A percentile compares a stretch with the other conserved stretches of the same genome.
Conservation (phyloP, 2,113 vertebrate species). For the Burhinus bistriatus region DNA sequence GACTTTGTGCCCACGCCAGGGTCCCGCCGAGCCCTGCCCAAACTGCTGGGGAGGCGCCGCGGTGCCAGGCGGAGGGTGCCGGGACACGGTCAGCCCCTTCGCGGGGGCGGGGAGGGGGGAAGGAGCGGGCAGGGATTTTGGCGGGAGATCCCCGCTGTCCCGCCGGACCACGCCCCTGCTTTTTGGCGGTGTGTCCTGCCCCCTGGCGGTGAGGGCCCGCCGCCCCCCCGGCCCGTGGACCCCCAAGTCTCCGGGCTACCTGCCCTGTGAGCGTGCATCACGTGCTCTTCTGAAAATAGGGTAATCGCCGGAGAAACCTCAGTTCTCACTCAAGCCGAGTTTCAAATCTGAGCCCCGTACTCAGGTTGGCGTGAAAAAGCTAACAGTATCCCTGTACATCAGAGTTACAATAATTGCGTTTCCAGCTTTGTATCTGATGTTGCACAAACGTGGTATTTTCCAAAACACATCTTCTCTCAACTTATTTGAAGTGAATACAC, state of each 20-base stretch:
- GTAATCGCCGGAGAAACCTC: not conserved
- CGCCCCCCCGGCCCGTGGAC: not conserved
- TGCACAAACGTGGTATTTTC: not conserved
- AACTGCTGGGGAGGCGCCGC: rapidly evolving
- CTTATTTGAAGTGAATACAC: not conserved
- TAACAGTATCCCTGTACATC: not conserved
- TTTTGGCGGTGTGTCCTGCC: not conserved
- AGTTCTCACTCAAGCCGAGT: too few species aligned
- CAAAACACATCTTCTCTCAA: not conserved
- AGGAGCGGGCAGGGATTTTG: not conserved
- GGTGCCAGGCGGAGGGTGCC: rapidly evolving
- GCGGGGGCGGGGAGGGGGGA: too few species aligned
- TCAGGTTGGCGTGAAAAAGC: not conserved
- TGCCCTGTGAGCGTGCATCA: too few species aligned
- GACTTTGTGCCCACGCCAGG: not conserved
- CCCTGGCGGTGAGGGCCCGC: not conserved
- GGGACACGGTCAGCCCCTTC: rapidly evolving
- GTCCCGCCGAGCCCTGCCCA: rapidly evolving
- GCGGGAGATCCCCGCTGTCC: rapidly evolving
- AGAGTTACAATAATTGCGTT: not conserved
- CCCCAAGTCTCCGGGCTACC: not conserved
- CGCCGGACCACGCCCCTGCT: rapidly evolving
- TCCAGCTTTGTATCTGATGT: not conserved
- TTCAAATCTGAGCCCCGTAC: not conserved
- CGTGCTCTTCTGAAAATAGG: not conserved